Conservation (phyloP, 2,888 invertebrate genomes). For the Macrophya annulata region DNA sequence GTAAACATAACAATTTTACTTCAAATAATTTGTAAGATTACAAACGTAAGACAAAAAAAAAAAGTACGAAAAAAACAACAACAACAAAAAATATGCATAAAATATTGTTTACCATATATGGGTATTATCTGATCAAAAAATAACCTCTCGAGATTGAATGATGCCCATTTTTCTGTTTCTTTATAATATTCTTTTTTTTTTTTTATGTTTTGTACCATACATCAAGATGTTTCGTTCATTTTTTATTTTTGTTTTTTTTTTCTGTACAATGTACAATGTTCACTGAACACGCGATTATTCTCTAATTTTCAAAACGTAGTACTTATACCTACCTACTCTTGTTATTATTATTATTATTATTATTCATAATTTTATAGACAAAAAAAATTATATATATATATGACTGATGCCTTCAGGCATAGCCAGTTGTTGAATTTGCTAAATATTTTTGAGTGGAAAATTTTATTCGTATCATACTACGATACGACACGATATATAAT, state of each 20-base stretch:
- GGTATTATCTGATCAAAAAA: neutral
- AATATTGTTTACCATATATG: neutral
- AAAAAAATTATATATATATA: neutral
- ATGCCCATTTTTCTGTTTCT: neutral
- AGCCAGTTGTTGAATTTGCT: neutral
- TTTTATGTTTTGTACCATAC: too few species aligned
- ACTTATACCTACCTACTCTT: neutral
- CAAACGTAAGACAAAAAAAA: neutral
- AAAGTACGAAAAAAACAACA: neutral
- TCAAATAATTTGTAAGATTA: neutral
- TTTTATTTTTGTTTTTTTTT: too few species aligned
- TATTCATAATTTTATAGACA: neutral
- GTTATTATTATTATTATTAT: neutral
- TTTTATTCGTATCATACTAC: neutral
- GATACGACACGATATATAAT: neutral
- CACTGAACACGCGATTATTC: slow-evolving; percentile 6
- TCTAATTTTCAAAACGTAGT: neutral
- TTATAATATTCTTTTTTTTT: too few species aligned
- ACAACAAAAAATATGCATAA: neutral
- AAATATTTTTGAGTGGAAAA: neutral
- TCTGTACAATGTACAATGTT: neutral
- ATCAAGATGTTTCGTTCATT: neutral
- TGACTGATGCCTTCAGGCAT: neutral
- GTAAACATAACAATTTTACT: neutral
- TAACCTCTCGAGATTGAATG: neutral